Percentiles rank a stretch among this genome's conserved stretches.
These are phyloP conservation scores for Napeogenes sylphis DNA, from an alignment of 2,888 invertebrate species.

Conservation along the genomic window DNA sequence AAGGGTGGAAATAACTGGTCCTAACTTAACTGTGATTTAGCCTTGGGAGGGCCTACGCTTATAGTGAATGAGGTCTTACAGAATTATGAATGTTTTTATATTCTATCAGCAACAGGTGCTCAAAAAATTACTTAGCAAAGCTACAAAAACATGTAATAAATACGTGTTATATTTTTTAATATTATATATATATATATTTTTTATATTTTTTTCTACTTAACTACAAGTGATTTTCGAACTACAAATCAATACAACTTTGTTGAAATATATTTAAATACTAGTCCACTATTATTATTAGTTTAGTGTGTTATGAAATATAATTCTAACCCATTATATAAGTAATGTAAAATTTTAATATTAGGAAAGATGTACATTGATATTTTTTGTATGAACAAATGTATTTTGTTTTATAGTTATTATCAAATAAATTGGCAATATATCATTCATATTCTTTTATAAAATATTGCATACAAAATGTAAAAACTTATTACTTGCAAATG, in stretches of 20 bases:
- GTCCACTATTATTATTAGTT: slow-evolving; percentile 54
- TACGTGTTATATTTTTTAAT: too few species aligned
- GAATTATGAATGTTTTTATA: slow-evolving; percentile 7
- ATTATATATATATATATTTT: too few species aligned
- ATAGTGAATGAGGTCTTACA: slow-evolving; percentile 34
- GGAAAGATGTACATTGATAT: slow-evolving; percentile 5
- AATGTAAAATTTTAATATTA: slow-evolving; percentile 4
- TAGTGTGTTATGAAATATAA: slow-evolving; percentile 25
- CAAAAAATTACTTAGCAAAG: neutral
- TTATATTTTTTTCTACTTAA: too few species aligned
- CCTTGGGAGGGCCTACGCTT: slow-evolving; percentile 42
- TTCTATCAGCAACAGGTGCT: neutral
- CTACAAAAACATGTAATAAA: too few species aligned
- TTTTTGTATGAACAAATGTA: too few species aligned
- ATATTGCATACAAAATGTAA: too few species aligned
- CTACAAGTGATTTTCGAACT: too few species aligned
- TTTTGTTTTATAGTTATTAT: too few species aligned
- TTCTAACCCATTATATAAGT: slow-evolving; percentile 14
- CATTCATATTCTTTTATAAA: too few species aligned
- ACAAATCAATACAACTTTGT: slow-evolving; percentile 24
- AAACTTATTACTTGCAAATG: too few species aligned
- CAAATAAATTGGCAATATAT: too few species aligned
- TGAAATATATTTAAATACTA: slow-evolving; percentile 59
- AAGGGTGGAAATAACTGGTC: slow-evolving; percentile 40
- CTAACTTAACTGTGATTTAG: slow-evolving; percentile 70